Evolutionary conservation across 2,797 vertebrate species (phyloP), one percentile per base, ranked within the genome.

Genomic region (Heliangelus exortis): DNA sequence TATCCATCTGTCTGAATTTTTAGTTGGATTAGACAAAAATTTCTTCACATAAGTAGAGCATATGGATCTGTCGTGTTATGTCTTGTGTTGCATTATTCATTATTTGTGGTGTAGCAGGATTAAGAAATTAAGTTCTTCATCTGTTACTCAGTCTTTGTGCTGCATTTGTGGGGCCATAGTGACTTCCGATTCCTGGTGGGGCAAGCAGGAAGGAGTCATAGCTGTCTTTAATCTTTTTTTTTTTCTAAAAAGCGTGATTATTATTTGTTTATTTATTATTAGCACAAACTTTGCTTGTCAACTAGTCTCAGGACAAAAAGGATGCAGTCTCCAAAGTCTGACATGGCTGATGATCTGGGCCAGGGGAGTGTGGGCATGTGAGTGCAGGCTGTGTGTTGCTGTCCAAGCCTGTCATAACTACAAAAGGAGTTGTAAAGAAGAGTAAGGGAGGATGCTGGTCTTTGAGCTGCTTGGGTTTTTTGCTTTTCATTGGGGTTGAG

Each of bases 61-160:
- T 87, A 78, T 59, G 47, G 23, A 33, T 92, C 51, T 92, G 28
- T 90, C 54, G 33, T 72, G 19, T 83, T 84, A 3, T 57, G 25
- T 65, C 22, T 20, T 90, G 26, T 75, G 23, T 51, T 94, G 36
- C 53, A 87, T 93, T 90, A 92, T 89, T 83, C 39, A 71, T 90
- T 84, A 53, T 11, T 87, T 5, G 3, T 29, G 31, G 12, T 59
- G 15, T 67, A 79, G 53, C 11, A 55, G 29, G 39, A 67, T 88
- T 73, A 83, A 76, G 59, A 85, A 85, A 50, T 6, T 4, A 85
- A 50, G 11, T 87, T 88, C 10, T 81, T 89, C 11, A 53, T 80
- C 53, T 86, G 8, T 34, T 67, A 0, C 62, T 45, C 33, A 87
- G 20, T 68, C 72, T 28, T 34, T 77, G 6, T 74, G 11, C 21